These are phyloP conservation scores for Euura lappo DNA, from an alignment of 1,140 invertebrate genomes.

Conservation along the genomic window DNA sequence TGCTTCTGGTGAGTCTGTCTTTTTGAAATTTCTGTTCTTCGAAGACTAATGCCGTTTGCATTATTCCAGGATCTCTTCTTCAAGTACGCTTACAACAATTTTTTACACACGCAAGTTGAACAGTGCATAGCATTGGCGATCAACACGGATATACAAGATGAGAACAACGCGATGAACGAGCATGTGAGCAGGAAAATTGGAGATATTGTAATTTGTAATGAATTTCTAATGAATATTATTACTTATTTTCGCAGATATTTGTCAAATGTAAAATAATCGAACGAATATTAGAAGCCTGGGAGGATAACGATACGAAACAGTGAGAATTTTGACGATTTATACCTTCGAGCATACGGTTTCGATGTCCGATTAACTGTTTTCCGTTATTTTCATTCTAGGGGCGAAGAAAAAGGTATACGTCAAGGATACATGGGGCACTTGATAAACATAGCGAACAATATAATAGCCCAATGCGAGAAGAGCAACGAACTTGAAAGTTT, in stretches of 20 bases:
- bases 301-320: constrained; percentile 66
- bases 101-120: constrained; percentile 85
- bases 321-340: constrained; percentile 44
- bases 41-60: constrained; percentile 15
- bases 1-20: constrained; percentile 65
- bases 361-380: constrained; percentile 10
- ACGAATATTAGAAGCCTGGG: constrained; percentile 71
- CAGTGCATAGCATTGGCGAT: constrained; percentile 75
- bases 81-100: constrained; percentile 86
- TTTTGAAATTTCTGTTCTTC: neutral
- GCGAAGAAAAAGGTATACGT: constrained; percentile 60
- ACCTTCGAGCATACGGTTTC: neutral
- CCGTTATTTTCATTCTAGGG: constrained; percentile 34
- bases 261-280: constrained; percentile 70
- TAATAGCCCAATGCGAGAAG: constrained; percentile 60
- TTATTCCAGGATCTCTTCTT: constrained; percentile 79
- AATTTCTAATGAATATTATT: neutral
- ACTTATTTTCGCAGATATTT: constrained; percentile 67
- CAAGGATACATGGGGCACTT: constrained; percentile 81
- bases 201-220: neutral
- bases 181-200: constrained; percentile 56
- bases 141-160: constrained; percentile 51
- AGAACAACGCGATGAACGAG: constrained; percentile 59
- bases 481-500: constrained; percentile 55
- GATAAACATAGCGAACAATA: constrained; percentile 74